Evolutionary conservation across 2,888 invertebrate genomes (phyloP).

Genomic region (Drosophila affinis): DNA sequence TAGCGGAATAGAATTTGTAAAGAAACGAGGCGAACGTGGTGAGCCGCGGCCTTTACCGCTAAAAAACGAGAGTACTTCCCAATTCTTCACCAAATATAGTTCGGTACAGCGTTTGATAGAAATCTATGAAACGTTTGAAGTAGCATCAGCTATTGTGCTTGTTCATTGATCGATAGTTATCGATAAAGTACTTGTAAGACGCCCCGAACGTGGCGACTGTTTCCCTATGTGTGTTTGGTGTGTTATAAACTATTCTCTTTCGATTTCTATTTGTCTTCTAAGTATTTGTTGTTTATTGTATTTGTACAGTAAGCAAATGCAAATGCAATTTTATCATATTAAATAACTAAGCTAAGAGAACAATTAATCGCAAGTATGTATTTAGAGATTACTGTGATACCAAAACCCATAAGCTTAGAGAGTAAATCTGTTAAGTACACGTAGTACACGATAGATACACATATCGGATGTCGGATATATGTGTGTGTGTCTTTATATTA

Average conservation of each 20-base stretch:
- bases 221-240: neutral
- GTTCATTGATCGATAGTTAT: no score
- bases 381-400: conserved; percentile 53
- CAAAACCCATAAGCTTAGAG: conserved; percentile 71
- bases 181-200: conserved; percentile 2
- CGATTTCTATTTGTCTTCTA: neutral
- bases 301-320: conserved; percentile 57
- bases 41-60: no score
- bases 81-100: no score
- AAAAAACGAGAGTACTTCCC: no score
- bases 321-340: conserved; percentile 59
- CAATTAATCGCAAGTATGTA: conserved; percentile 30
- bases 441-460: conserved; percentile 33
- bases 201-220: neutral
- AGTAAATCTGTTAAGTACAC: conserved; percentile 69
- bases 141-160: neutral
- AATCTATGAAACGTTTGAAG: neutral
- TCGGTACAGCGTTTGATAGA: no score
- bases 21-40: neutral
- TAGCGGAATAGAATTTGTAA: neutral
- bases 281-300: conserved; percentile 2
- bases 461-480: conserved; percentile 28
- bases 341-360: conserved; percentile 37
- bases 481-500: conserved; percentile 10
- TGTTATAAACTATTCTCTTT: conserved; percentile 63